Conservation (phyloP, 2,797 vertebrate genomes). For the Sorex maritimensis region DNA sequence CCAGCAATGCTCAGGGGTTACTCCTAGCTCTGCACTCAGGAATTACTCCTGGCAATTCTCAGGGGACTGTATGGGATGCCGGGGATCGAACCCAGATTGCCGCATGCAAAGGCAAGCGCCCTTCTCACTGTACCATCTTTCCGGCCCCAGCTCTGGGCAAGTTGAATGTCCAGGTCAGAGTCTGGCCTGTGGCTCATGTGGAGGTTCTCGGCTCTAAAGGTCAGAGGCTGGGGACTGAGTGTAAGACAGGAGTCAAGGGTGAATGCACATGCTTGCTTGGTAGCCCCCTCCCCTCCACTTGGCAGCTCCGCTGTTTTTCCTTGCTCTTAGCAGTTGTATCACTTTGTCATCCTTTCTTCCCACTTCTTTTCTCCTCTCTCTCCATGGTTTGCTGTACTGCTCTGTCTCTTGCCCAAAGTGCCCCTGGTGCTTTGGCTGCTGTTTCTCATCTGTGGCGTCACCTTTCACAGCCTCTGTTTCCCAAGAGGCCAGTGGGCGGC, state of each 20-base stretch:
- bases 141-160: no score
- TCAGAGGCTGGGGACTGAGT: neutral
- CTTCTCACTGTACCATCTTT: no score
- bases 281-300: neutral
- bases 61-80: no score
- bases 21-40: no score
- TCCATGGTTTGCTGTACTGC: conserved; percentile 71
- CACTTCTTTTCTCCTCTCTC: conserved; percentile 42
- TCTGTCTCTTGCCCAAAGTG: conserved; percentile 79
- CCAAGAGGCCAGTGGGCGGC: conserved; percentile 79
- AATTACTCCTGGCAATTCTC: no score
- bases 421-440: conserved; percentile 84
- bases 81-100: no score
- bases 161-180: neutral
- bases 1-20: no score
- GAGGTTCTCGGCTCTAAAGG: neutral
- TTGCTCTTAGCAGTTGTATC: conserved; percentile 58
- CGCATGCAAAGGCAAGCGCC: no score
- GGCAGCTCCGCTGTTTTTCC: neutral
- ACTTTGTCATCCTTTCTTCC: conserved; percentile 75
- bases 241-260: neutral
- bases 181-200: neutral
- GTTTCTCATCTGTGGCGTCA: conserved; percentile 84
- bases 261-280: neutral
- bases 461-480: conserved; percentile 81